phyloP scores from a whole-genome alignment of 2,113 vertebrate genomes.

The Thunnus maccoyii region DNA sequence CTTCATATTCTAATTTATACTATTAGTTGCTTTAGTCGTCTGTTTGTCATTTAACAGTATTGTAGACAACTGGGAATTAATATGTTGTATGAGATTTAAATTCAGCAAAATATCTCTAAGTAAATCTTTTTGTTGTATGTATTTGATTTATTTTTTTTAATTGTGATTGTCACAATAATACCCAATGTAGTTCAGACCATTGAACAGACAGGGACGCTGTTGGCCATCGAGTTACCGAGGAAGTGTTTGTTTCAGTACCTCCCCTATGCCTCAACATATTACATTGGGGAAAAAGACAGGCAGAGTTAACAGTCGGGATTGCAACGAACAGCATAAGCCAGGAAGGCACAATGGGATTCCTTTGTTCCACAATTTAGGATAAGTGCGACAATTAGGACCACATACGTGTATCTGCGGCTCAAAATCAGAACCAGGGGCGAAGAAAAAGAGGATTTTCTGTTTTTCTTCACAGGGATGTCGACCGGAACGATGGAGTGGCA shows the following conservation, averaged over 20 bases:
- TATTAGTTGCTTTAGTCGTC: background rate
- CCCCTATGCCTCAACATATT: conserved; percentile 43
- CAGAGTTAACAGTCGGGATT: background rate
- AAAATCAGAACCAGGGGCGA: background rate
- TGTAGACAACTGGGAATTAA: accelerated
- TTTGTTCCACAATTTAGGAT: conserved; percentile 4
- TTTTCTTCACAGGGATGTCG: conserved; percentile 24
- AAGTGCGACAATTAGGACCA: background rate
- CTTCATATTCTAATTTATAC: too few relatives aligned
- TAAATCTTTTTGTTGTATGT: too few relatives aligned
- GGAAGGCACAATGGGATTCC: background rate
- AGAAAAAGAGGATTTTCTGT: background rate
- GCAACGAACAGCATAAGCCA: background rate
- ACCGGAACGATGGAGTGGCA: conserved; percentile 53
- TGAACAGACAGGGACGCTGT: conserved; percentile 71
- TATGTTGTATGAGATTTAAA: background rate
- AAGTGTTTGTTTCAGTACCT: conserved; percentile 32
- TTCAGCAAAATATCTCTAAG: background rate
- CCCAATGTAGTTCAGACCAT: conserved; percentile 33
- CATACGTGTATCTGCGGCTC: background rate
- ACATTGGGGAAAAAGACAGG: background rate
- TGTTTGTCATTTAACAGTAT: background rate
- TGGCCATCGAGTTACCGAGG: conserved; percentile 42
- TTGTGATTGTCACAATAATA: background rate
- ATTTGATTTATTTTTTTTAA: background rate